Conservation (phyloP, 23 tunicate species). For the Halocynthia roretzi region DNA sequence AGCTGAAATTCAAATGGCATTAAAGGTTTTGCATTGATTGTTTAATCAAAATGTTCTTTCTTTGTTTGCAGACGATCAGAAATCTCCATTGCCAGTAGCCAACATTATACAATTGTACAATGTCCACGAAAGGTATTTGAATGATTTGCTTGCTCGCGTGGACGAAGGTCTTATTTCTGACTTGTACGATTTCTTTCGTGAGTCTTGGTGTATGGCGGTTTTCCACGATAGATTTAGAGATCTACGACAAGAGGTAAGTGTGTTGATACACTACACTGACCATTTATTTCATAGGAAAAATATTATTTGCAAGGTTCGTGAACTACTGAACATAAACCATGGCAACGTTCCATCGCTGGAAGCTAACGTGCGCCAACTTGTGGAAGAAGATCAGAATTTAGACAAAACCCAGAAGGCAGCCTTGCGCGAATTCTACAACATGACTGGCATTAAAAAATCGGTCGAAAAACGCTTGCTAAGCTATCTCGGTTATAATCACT, state of each 20-base stretch:
- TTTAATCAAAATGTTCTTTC: neutral
- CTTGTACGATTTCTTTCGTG: conserved; percentile 59
- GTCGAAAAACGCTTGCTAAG: conserved; percentile 71
- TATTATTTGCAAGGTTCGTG: conserved; percentile 54
- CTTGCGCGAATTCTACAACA: conserved; percentile 30
- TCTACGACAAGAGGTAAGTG: conserved; percentile 79
- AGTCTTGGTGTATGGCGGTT: conserved; percentile 68
- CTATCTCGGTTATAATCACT: conserved; percentile 83
- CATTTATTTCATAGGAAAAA: neutral
- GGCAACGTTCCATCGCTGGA: conserved; percentile 60
- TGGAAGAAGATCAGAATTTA: conserved; percentile 65
- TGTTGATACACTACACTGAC: neutral
- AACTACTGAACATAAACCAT: conserved; percentile 40
- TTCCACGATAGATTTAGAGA: conserved; percentile 94
- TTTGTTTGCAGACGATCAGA: neutral
- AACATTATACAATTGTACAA: conserved; percentile 68
- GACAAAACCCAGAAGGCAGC: conserved; percentile 40
- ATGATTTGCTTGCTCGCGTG: conserved; percentile 52
- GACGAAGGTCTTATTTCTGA: conserved; percentile 74
- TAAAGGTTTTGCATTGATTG: neutral
- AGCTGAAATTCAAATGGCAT: neutral
- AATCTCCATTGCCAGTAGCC: conserved; percentile 19
- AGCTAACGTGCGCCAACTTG: conserved; percentile 52
- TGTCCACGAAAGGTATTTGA: conserved; percentile 85
- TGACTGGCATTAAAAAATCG: conserved; percentile 39